phyloP scores from a whole-genome alignment of 2,113 vertebrate species.

The Pygathrix nemaeus region DNA sequence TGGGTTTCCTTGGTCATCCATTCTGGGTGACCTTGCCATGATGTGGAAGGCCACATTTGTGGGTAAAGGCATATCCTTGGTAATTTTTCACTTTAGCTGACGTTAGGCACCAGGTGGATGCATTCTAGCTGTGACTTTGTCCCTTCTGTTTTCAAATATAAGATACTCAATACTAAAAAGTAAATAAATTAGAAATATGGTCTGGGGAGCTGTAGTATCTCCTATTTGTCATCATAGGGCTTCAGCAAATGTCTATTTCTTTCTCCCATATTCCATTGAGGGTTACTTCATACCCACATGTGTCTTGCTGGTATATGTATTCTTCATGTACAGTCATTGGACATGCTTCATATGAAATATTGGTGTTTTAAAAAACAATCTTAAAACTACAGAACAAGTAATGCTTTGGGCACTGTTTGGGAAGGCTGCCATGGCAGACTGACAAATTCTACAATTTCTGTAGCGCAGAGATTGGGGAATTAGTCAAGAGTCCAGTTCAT shows the following conservation, averaged over 20 bases:
- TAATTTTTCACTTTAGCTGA: background rate
- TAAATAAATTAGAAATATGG: background rate
- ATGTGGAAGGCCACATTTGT: background rate
- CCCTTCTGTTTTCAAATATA: background rate
- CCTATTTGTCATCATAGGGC: background rate
- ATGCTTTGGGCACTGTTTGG: conserved; percentile 45
- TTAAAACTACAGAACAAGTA: conserved; percentile 62
- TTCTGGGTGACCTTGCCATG: background rate
- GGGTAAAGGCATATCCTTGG: background rate
- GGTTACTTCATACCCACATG: background rate
- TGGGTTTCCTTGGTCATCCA: background rate
- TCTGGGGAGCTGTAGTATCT: background rate
- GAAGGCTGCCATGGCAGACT: conserved; percentile 39
- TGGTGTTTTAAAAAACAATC: conserved; percentile 34
- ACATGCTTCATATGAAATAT: conserved; percentile 49
- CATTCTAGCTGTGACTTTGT: background rate
- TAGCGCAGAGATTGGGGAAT: conserved; percentile 38
- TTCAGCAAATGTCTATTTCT: background rate
- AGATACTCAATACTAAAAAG: background rate
- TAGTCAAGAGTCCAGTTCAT: conserved; percentile 20
- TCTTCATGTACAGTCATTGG: background rate
- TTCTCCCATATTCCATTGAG: background rate
- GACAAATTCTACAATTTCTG: conserved; percentile 62
- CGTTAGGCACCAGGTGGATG: background rate
- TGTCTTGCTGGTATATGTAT: background rate